Base-by-base conservation (phyloP, 1,140 invertebrate genomes). In the Drosophila serrata region DNA sequence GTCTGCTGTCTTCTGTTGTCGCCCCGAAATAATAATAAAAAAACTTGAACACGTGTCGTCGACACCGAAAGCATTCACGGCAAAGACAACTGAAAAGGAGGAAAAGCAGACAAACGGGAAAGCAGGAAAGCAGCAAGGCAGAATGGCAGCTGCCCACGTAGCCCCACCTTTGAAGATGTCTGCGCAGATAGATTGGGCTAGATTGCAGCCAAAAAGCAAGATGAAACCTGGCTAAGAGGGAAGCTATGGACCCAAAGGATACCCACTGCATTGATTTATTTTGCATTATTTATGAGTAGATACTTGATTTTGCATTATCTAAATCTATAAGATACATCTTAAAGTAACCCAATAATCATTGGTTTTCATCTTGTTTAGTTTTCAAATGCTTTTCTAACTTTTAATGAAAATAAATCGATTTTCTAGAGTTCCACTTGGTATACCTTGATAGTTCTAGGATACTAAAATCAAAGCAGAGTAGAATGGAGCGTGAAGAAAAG, bases 41-140 rank as follows among this genome's bases (percentile, higher is more conserved):
- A 24, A 24, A 72, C 65, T 80, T 73, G 75, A 81, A 90, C 86
- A 90, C 87, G 81, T 86, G 87, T 90, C 69, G 69, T 80, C 82
- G 73, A 64, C 81, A 80, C 72, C 67, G 33, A 60, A 57, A 68
- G 81, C 81, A 88, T 51, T 79, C 45, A 35, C 11, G 43, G 37
- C 65, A 24, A 70, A 29, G 31, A 57, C 17, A 68, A 61, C 45
- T 51, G 15, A 31, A 62, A 27, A 67, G 61, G 40, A 56, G 19
- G 19, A 11, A 43, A 35, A 77, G 84, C 79, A 82, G 62, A 59
- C 33, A 24, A 37, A 45, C 61, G 42, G 51, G n/a, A 40, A 40
- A 63, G 60, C 72, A 73, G 15, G 12, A 45, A 22, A 24, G 40
- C 68, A 39, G 60, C 15, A 55, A 7, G n/a, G 33, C 33, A 46